These are phyloP conservation scores for Oceanodroma tethys DNA, from an alignment of 2,113 vertebrate species.

Conservation along the genomic window DNA sequence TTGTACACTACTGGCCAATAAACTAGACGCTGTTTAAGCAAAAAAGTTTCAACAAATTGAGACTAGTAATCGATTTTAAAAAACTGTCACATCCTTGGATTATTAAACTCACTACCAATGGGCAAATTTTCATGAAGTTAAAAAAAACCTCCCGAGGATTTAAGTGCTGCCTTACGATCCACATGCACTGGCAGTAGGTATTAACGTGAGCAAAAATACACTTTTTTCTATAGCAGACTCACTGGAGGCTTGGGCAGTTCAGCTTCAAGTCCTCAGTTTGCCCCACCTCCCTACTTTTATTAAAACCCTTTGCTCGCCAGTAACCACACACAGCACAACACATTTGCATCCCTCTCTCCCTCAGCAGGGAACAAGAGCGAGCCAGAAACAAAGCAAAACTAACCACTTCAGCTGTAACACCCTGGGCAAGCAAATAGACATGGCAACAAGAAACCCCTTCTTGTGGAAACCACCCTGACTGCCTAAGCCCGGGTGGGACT, in stretches of 20 bases:
- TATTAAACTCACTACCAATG: background rate
- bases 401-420: background rate
- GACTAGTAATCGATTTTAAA: background rate
- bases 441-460: background rate
- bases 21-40: background rate
- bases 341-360: background rate
- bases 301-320: background rate
- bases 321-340: background rate
- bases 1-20: rapidly evolving
- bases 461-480: background rate
- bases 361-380: background rate
- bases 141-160: background rate
- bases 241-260: background rate
- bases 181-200: background rate
- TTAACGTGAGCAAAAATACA: background rate
- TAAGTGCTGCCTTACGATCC: background rate
- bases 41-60: background rate
- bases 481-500: background rate
- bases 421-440: background rate
- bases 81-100: background rate
- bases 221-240: background rate
- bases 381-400: background rate
- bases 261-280: background rate
- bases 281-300: background rate
- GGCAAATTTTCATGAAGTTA: background rate